Base-by-base conservation (phyloP, 2,888 invertebrate genomes). In the Acleris cristana region DNA sequence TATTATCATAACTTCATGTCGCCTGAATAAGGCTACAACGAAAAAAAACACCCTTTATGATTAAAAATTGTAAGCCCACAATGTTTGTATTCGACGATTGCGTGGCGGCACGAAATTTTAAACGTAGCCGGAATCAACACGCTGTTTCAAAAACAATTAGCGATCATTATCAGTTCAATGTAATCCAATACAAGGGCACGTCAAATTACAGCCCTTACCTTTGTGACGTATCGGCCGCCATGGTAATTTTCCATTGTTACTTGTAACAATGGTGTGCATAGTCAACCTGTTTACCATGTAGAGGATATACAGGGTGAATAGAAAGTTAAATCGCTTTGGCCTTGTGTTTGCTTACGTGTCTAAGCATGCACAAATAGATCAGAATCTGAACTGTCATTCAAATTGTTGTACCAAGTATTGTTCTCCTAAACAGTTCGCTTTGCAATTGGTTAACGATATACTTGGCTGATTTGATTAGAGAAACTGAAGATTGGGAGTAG, bases 111-210 rank as follows among this genome's bases (percentile, higher is more conserved):
- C 51, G 51, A 21, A 51, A 19, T 51, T 51, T 51, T 51, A 51
- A 51, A 19, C 18, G 21, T n/a, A n/a, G 16, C 58, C 26, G n/a
- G 45, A 44, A 58, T 58, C 45, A 58, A 58, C 58, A 58, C 48
- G 26, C 58, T 58, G 58, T 48, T 58, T 23, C 48, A 30, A 58
- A 58, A 58, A 58, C 58, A 58, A 58, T 58, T 58, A 58, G 45
- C 48, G 58, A 58, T 58, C 45, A 45, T 48, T 58, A 58, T 58
- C 58, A 48, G 26, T 18, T 45, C 58, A 48, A 18, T 58, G 45
- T 57, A 44, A 45, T 58, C 45, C 45, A 26, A 48, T 58, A 58
- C 58, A 48, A 48, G 58, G 58, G 48, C 58, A 58, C 26, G 58
- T 58, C 45, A 23, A 58, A 58, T 58, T 58, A 58, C 58, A 58